These are phyloP conservation scores for Tauraco hartlaubi DNA, from an alignment of 2,797 vertebrate species.

Conservation along the genomic window DNA sequence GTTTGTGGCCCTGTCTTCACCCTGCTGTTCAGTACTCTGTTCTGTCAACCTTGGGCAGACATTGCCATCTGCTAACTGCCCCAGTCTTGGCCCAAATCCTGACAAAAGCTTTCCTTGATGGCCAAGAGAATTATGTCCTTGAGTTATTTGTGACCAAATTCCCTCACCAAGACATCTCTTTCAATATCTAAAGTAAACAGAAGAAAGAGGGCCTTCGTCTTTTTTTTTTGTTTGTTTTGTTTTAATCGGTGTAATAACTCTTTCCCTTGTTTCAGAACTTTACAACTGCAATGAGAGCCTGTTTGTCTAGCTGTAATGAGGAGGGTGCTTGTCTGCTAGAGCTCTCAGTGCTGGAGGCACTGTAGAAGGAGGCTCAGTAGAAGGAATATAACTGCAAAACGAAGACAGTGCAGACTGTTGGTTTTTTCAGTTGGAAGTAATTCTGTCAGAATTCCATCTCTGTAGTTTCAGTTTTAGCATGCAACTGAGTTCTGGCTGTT, in stretches of 20 bases:
- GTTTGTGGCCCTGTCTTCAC: not conserved
- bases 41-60: not conserved
- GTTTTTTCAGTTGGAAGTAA: not conserved
- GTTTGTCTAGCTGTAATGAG: slow-evolving; percentile 23
- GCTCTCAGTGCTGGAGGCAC: not conserved
- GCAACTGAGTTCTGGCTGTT: not conserved
- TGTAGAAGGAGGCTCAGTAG: not conserved
- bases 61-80: not conserved
- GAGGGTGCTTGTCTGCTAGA: not conserved
- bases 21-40: not conserved
- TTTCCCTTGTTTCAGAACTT: slow-evolving; percentile 16
- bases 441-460: not conserved
- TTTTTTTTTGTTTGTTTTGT: not conserved
- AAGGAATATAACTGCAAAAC: not conserved
- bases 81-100: not conserved
- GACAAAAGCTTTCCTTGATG: slow-evolving; percentile 3
- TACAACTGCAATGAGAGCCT: not conserved
- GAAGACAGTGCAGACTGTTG: not conserved
- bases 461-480: not conserved
- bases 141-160: slow-evolving; percentile 9
- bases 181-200: slow-evolving; percentile 31
- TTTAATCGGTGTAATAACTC: not conserved
- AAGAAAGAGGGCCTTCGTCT: not conserved
- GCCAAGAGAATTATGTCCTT: not conserved
- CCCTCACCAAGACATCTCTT: not conserved